Conservation (phyloP, 2,888 invertebrate species). For the Sarcophaga variegata region DNA sequence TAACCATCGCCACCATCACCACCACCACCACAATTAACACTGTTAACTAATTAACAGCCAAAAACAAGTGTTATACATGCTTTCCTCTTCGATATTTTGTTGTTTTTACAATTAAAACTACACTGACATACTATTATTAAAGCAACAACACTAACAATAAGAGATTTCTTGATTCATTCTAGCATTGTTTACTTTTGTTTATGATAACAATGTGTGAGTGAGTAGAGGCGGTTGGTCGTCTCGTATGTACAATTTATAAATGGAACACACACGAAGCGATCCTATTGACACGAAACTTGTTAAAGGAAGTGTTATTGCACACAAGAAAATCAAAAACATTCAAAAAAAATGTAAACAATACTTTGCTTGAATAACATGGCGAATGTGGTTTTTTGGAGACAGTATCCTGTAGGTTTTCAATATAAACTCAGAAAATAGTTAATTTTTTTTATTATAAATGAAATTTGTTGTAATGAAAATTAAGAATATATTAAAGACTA, state of each 20-base stretch:
- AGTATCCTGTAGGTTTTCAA: neutral
- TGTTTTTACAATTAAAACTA: neutral
- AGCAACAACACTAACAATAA: neutral
- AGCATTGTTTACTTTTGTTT: neutral
- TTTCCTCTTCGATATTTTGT: neutral
- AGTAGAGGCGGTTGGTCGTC: neutral
- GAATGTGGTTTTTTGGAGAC: neutral
- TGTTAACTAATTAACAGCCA: neutral
- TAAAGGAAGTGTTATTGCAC: neutral
- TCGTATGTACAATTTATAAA: neutral
- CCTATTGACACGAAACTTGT: neutral
- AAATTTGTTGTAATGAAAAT: too few relatives aligned
- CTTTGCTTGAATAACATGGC: neutral
- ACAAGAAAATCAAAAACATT: neutral
- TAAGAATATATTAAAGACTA: too few relatives aligned
- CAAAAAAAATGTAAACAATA: neutral
- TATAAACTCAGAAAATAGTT: neutral
- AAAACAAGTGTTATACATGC: neutral
- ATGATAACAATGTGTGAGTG: neutral
- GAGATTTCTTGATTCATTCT: neutral
- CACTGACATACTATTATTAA: neutral
- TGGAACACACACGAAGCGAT: conserved; percentile 31
- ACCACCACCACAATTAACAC: neutral
- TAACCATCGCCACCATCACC: too few relatives aligned
- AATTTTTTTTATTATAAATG: too few relatives aligned